Evolutionary conservation across 1,140 invertebrate genomes (phyloP).

Genomic region (Diabrotica undecimpunctata): DNA sequence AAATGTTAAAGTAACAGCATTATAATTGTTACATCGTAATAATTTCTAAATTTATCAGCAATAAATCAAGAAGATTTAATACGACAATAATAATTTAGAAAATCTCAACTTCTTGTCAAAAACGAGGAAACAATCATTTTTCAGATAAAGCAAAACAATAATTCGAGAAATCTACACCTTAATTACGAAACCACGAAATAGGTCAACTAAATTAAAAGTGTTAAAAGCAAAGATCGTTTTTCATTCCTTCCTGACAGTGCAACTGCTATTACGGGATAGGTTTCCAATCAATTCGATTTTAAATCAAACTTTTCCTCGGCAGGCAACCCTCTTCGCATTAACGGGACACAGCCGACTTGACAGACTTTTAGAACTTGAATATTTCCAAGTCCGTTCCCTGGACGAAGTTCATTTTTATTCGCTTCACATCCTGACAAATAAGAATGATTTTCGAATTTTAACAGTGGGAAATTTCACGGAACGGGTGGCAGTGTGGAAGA

Average conservation of each 20-base stretch:
- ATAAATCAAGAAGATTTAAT: too few species aligned
- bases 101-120: too few species aligned
- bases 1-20: too few species aligned
- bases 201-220: background rate
- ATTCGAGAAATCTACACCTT: too few species aligned
- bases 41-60: too few species aligned
- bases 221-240: constrained; percentile 14
- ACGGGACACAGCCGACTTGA: constrained; percentile 13
- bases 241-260: constrained; percentile 31
- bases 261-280: constrained; percentile 33
- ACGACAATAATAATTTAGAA: too few species aligned
- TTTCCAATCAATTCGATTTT: constrained; percentile 37
- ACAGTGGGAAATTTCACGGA: background rate
- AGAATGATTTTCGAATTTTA: constrained; percentile 1
- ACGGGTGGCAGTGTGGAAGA: too few species aligned
- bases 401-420: constrained; percentile 3
- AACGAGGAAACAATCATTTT: too few species aligned
- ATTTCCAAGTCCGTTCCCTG: constrained; percentile 13
- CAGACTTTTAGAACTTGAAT: constrained; percentile 21
- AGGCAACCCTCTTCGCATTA: constrained; percentile 23
- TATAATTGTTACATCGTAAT: too few species aligned
- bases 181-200: background rate
- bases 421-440: background rate
- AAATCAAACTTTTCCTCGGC: constrained; percentile 33
- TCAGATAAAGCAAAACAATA: too few species aligned